Evolutionary conservation across 2,797 vertebrate genomes (phyloP).

Genomic region (Trematomus bernacchii): DNA sequence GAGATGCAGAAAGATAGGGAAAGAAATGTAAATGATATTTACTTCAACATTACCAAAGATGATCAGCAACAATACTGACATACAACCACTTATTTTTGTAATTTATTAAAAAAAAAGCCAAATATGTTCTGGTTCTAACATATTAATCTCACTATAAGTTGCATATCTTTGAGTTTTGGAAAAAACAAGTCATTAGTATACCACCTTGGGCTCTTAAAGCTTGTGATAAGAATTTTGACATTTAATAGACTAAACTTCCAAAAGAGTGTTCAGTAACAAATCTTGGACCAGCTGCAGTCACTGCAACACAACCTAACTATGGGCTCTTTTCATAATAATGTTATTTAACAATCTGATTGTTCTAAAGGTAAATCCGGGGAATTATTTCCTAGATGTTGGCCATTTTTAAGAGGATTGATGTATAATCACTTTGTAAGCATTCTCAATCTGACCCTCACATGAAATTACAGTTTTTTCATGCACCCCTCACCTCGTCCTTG

Average conservation of each 20-base stretch:
- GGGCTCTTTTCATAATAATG: neutral
- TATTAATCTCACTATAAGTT: too few relatives aligned
- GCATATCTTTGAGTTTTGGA: too few relatives aligned
- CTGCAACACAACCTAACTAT: constrained; percentile 2
- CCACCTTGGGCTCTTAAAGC: neutral
- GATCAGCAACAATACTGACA: too few relatives aligned
- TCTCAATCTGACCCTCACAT: neutral
- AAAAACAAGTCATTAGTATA: too few relatives aligned
- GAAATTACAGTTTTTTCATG: too few relatives aligned
- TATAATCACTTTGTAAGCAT: neutral
- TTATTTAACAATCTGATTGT: neutral
- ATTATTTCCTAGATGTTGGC: neutral
- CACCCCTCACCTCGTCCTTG: constrained; percentile 91
- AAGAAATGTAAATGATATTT: neutral
- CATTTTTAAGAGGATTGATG: constrained; percentile 6
- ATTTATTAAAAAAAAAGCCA: too few relatives aligned
- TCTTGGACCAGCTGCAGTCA: constrained; percentile 17
- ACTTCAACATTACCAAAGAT: too few relatives aligned
- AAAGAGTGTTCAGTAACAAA: constrained; percentile 6
- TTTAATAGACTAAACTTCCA: constrained; percentile 5
- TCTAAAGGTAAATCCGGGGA: neutral
- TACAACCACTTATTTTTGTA: too few relatives aligned
- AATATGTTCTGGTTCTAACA: too few relatives aligned
- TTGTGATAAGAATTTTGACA: neutral
- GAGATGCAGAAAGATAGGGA: neutral